A percentile compares a stretch with the other conserved stretches of the same genome.
Evolutionary conservation across 2,797 vertebrate species (phyloP).

Genomic region (Myotis daubentonii): DNA sequence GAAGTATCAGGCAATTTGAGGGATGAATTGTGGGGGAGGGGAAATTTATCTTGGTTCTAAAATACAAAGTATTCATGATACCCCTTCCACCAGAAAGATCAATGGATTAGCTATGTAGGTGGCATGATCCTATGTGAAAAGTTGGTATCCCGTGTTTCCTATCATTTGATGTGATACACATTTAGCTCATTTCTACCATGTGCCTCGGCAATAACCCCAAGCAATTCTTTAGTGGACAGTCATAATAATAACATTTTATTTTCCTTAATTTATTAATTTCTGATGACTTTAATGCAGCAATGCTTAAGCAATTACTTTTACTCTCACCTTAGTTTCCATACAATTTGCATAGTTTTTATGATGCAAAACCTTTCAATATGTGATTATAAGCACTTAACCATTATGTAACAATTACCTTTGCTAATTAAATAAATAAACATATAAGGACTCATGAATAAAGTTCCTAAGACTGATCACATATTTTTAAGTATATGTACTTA

Average conservation of each 20-base stretch:
- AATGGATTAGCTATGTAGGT: neutral
- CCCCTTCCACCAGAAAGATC: neutral
- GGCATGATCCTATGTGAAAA: neutral
- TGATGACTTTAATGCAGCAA: neutral
- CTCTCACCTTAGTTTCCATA: conserved; percentile 20
- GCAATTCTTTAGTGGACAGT: neutral
- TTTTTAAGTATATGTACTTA: neutral
- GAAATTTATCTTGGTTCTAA: conserved; percentile 32
- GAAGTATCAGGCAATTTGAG: conserved; percentile 33
- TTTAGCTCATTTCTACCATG: neutral
- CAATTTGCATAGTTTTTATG: conserved; percentile 14
- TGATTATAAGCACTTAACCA: conserved; percentile 14
- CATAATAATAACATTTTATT: conserved; percentile 54
- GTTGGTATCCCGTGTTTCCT: neutral
- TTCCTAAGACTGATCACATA: conserved; percentile 1
- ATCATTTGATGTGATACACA: neutral
- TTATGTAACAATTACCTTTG: neutral
- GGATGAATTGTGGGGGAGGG: neutral
- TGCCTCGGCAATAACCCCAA: neutral
- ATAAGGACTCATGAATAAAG: neutral
- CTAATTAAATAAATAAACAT: neutral
- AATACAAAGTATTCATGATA: conserved; percentile 20
- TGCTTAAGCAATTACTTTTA: neutral
- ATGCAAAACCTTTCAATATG: neutral
- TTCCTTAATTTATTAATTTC: conserved; percentile 50